These are phyloP conservation scores for rat (Rattus norvegicus) DNA, from an alignment of 2,113 vertebrate genomes.

Conservation along the genomic window DNA sequence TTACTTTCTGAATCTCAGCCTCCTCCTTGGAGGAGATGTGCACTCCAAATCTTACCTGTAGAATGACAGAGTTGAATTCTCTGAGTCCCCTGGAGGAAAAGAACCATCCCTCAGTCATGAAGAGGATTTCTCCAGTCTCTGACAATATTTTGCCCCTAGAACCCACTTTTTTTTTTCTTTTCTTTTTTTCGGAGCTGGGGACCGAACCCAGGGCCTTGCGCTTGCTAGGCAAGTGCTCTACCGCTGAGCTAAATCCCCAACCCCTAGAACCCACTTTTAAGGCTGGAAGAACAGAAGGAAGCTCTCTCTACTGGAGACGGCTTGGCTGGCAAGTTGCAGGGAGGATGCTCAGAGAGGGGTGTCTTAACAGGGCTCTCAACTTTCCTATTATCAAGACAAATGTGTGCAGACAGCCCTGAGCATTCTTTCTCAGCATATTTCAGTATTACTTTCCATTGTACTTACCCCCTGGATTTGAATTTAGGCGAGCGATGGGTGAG, in stretches of 20 bases:
- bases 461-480: neutral
- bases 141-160: neutral
- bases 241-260: no score
- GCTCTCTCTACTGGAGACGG: neutral
- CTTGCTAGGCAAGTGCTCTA: no score
- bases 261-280: neutral
- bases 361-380: neutral
- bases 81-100: neutral
- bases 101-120: neutral
- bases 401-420: neutral
- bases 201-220: no score
- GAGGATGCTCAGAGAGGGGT: neutral
- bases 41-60: no score
- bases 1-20: neutral
- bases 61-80: neutral
- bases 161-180: no score
- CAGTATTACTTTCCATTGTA: neutral
- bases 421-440: neutral
- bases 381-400: neutral
- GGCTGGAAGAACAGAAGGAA: neutral
- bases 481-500: neutral
- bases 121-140: neutral
- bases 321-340: neutral
- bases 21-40: neutral
- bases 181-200: no score